A percentile compares a stretch with the other conserved stretches of the same genome.
Conservation (phyloP, 2,797 vertebrate species). For the Vultur gryphus region DNA sequence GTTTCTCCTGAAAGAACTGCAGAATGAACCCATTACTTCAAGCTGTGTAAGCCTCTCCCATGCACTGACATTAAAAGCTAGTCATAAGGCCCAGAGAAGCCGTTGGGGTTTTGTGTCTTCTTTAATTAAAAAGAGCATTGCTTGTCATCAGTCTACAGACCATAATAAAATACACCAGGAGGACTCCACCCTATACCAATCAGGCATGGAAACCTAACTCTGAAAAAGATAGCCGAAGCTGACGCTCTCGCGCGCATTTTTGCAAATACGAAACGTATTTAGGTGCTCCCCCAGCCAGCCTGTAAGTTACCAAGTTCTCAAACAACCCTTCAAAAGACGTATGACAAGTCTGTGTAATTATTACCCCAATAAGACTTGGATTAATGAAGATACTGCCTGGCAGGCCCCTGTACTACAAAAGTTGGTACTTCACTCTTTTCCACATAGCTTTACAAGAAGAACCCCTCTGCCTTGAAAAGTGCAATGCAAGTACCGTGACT, state of each 20-base stretch:
- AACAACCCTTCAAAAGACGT: background rate
- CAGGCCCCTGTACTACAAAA: background rate
- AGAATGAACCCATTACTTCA: background rate
- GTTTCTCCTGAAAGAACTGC: background rate
- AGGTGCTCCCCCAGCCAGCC: background rate
- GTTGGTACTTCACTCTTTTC: background rate
- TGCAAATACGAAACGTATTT: accelerated
- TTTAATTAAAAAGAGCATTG: constrained; percentile 26
- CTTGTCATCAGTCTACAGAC: background rate
- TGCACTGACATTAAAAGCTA: background rate
- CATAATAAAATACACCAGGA: background rate
- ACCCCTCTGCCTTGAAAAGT: background rate
- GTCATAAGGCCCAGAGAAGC: background rate
- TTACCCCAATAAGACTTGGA: background rate
- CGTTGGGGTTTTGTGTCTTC: background rate
- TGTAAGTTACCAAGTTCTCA: background rate
- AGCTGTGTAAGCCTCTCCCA: background rate
- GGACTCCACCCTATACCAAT: background rate
- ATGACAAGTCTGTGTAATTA: background rate
- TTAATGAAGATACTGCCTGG: background rate
- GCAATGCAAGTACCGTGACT: background rate
- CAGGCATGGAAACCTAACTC: background rate
- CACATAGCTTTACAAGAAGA: background rate
- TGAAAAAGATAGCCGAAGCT: background rate
- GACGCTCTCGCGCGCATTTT: accelerated